These are phyloP conservation scores for Ctenosaura bakeri DNA, from an alignment of 2,797 vertebrate genomes.

Conservation along the genomic window DNA sequence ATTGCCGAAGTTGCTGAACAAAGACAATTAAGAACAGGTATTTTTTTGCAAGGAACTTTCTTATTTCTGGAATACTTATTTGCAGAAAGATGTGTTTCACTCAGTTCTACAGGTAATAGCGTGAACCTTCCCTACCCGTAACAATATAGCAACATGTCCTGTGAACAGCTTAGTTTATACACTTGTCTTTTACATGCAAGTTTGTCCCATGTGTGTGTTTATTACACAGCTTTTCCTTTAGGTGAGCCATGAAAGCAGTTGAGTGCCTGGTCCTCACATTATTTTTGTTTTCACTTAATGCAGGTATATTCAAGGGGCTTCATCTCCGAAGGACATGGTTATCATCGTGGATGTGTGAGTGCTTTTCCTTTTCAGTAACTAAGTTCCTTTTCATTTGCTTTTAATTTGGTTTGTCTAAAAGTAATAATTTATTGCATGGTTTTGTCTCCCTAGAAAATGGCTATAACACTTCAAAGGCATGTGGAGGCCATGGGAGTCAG, in stretches of 20 bases:
- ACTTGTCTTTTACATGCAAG: no score
- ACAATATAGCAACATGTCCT: no score
- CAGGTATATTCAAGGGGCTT: slow-evolving; percentile 99
- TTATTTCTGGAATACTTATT: no score
- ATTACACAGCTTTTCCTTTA: background rate
- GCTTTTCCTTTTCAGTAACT: slow-evolving; percentile 33
- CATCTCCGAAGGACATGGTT: slow-evolving; percentile 99
- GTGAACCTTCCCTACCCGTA: no score
- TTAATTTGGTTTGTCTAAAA: background rate
- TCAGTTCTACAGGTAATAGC: no score
- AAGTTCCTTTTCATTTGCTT: background rate
- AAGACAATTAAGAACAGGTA: no score
- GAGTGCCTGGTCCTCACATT: background rate
- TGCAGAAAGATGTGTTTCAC: no score
- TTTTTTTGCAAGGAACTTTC: no score
- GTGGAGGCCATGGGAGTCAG: background rate
- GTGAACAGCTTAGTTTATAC: no score
- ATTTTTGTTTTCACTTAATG: slow-evolving; percentile 58
- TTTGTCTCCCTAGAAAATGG: background rate
- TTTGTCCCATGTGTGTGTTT: no score
- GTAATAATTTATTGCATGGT: background rate
- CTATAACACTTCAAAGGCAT: background rate
- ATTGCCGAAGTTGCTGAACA: no score
- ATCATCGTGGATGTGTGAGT: slow-evolving; percentile 99
- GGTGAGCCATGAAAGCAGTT: background rate